phyloP scores from a whole-genome alignment of 2,113 vertebrate species.

The Lycaon pictus region DNA sequence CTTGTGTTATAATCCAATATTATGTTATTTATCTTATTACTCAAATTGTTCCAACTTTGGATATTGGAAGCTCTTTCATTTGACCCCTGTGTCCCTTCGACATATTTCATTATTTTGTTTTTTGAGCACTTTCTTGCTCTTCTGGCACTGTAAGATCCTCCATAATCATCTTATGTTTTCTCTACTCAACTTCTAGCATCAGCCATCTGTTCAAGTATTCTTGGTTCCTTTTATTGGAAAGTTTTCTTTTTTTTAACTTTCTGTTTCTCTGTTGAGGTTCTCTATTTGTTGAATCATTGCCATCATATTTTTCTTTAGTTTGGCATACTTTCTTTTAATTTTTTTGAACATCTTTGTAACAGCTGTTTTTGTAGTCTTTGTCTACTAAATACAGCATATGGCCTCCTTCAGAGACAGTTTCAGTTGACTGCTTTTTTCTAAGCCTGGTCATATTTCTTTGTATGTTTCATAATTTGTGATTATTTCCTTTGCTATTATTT shows the following conservation, averaged over 20 bases:
- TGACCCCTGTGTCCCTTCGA: not conserved
- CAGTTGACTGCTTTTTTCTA: not conserved
- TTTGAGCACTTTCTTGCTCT: not conserved
- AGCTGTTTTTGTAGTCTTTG: not conserved
- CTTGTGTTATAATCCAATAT: not conserved
- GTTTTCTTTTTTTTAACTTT: not conserved
- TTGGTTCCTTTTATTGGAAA: not conserved
- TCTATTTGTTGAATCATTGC: not conserved
- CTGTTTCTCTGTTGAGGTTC: not conserved
- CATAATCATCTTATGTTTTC: not conserved
- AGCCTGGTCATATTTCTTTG: not conserved
- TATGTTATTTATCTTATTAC: not conserved
- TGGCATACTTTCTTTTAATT: constrained; percentile 38
- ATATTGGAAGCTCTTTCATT: not conserved
- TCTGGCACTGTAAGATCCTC: not conserved
- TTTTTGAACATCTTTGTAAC: not conserved
- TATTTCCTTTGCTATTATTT: not conserved
- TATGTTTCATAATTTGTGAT: not conserved
- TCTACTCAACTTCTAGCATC: not conserved
- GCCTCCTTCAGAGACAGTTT: not conserved
- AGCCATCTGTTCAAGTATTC: not conserved
- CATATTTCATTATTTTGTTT: not conserved
- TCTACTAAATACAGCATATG: not conserved
- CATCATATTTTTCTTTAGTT: constrained; percentile 18
- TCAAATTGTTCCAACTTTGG: not conserved